Percentiles rank a stretch among this genome's conserved stretches.
Conservation (phyloP, 1,140 invertebrate species). For the Musca domestica region DNA sequence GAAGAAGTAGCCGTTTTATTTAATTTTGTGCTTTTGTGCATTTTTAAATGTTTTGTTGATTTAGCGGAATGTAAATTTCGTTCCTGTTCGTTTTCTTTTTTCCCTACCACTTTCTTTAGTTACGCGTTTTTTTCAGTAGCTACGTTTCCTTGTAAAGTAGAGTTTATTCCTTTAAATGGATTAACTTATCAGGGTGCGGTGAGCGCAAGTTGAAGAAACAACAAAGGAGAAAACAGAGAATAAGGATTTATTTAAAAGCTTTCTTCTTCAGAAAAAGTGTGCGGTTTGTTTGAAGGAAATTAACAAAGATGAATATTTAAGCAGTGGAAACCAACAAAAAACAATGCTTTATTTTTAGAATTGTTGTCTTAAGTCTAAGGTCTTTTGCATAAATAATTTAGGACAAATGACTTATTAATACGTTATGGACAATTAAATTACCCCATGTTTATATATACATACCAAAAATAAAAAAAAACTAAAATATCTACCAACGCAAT, state of each 20-base stretch:
- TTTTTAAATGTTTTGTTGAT: conserved; percentile 49
- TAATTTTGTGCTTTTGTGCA: conserved; percentile 25
- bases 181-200: conserved; percentile 39
- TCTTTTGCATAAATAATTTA: too few species aligned
- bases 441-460: too few species aligned
- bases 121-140: neutral
- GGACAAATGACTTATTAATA: too few species aligned
- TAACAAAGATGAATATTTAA: neutral
- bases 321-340: neutral
- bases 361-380: too few species aligned
- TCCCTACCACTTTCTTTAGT: neutral
- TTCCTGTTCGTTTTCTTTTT: neutral
- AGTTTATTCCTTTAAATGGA: conserved; percentile 39
- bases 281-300: conserved; percentile 5
- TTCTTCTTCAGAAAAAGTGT: neutral
- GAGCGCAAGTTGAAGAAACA: conserved; percentile 5
- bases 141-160: neutral
- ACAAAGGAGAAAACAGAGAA: neutral
- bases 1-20: conserved; percentile 5
- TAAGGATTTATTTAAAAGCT: neutral
- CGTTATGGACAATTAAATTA: too few species aligned
- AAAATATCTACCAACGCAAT: too few species aligned
- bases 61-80: conserved; percentile 51
- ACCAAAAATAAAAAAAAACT: too few species aligned
- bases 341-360: neutral